Conservation (phyloP, 2,797 vertebrate genomes). For the Chrysocyon brachyurus region DNA sequence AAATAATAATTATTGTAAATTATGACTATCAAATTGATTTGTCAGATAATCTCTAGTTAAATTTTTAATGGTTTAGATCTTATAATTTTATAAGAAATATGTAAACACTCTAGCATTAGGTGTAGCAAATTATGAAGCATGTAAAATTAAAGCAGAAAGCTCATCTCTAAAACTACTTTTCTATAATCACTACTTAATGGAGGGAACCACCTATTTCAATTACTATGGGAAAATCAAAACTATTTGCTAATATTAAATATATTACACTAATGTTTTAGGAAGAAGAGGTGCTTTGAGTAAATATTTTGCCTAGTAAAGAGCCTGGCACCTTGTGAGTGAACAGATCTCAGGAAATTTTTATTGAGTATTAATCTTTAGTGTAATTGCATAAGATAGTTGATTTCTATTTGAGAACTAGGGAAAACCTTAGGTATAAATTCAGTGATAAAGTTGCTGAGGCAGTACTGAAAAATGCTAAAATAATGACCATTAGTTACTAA, state of each 20-base stretch:
- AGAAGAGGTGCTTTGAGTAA: background rate
- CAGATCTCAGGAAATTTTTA: background rate
- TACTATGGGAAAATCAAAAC: conserved; percentile 1
- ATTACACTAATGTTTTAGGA: background rate
- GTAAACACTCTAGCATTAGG: background rate
- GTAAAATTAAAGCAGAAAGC: conserved; percentile 13
- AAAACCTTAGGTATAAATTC: conserved; percentile 1
- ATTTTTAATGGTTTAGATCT: conserved; percentile 50
- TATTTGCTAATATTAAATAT: background rate
- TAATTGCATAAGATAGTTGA: background rate
- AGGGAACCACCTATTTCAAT: conserved; percentile 5
- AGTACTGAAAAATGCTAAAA: background rate
- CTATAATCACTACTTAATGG: conserved; percentile 7
- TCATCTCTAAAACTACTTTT: conserved; percentile 2
- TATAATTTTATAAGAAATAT: conserved; percentile 50
- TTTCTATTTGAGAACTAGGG: conserved; percentile 40
- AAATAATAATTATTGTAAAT: background rate
- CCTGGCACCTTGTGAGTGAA: background rate
- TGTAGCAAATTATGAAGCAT: background rate
- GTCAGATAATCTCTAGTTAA: background rate
- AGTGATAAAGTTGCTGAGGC: background rate
- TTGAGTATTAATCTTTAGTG: background rate
- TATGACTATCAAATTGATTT: background rate
- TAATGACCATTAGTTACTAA: background rate
- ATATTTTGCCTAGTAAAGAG: background rate